These are phyloP conservation scores for Heliocidaris tuberculata DNA, from an alignment of 35 echinoderm and acorn worm species.

Conservation along the genomic window DNA sequence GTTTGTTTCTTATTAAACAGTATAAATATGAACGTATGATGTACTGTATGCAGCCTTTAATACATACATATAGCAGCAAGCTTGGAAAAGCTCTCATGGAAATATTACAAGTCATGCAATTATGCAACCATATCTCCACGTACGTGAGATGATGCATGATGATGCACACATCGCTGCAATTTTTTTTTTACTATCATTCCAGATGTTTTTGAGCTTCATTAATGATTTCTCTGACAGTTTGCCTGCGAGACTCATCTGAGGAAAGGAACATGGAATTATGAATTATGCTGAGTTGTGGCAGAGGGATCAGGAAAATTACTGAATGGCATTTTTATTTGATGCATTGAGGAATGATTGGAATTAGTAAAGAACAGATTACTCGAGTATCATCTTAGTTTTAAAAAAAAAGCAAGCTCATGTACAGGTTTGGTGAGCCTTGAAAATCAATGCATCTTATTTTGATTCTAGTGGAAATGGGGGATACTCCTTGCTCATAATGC, in stretches of 20 bases:
- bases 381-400: too few species aligned
- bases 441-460: too few species aligned
- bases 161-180: not conserved
- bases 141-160: not conserved
- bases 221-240: not conserved
- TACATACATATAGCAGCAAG: too few species aligned
- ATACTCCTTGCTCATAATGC: too few species aligned
- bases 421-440: too few species aligned
- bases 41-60: too few species aligned
- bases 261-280: not conserved
- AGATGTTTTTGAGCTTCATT: slow-evolving; percentile 11
- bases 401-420: too few species aligned
- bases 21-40: not conserved
- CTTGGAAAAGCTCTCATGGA: not conserved
- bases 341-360: not conserved
- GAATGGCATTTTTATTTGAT: not conserved
- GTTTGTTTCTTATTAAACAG: not conserved
- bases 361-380: not conserved
- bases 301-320: not conserved
- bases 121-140: not conserved
- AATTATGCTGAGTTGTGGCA: not conserved
- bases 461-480: too few species aligned
- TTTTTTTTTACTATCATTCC: not conserved
- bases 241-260: not conserved
- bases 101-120: not conserved